phyloP scores from a whole-genome alignment of 2,113 vertebrate genomes.

The Daboia siamensis region DNA sequence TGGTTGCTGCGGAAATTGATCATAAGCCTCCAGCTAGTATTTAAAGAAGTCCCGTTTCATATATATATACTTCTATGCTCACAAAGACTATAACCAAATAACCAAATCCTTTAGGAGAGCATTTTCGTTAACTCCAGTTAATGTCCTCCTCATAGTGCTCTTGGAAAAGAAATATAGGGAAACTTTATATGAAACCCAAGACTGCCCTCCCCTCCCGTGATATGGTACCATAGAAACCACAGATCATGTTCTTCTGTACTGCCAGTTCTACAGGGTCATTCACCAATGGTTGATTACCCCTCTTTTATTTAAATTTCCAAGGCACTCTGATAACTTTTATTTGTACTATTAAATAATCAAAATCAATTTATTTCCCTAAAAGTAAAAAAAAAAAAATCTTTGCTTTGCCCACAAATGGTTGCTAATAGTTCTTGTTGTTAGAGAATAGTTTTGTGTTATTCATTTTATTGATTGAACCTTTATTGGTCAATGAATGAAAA shows the following conservation, averaged over 20 bases:
- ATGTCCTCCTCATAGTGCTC: not conserved
- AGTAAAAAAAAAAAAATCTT: not conserved
- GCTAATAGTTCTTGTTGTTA: not conserved
- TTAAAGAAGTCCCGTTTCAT: not conserved
- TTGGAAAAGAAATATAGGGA: not conserved
- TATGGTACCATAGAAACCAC: not conserved
- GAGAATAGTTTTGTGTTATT: not conserved
- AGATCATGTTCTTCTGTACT: not conserved
- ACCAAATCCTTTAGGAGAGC: not conserved
- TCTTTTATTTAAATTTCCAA: not conserved
- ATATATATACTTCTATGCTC: not conserved
- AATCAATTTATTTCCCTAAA: not conserved
- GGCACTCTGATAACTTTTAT: not conserved
- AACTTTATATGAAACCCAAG: not conserved
- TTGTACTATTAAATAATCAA: not conserved
- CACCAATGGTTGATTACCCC: not conserved
- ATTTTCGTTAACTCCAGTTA: not conserved
- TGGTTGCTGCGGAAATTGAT: not conserved
- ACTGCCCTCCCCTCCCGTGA: not conserved
- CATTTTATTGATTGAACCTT: not conserved
- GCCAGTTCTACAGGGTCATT: not conserved
- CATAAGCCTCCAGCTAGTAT: not conserved
- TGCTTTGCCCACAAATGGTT: not conserved
- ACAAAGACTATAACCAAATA: not conserved
- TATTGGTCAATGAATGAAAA: not conserved